Evolutionary conservation across 2,797 vertebrate species (phyloP), one percentile per base, ranked within the genome.

Genomic region (Coregonus ussuriensis): DNA sequence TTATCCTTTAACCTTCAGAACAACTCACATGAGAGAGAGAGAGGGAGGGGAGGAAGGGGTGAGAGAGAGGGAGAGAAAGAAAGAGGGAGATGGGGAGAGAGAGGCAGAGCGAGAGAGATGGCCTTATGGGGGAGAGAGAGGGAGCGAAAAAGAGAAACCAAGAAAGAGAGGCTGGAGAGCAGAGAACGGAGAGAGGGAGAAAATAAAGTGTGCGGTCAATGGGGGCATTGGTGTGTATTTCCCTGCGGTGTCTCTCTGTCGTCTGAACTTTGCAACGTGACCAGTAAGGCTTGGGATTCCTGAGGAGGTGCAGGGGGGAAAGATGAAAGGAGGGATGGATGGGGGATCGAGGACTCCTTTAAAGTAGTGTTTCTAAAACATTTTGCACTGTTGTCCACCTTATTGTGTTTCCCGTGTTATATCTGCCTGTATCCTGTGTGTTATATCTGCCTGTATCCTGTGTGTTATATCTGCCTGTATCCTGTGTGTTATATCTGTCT

Each of bases 1-100:
- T 92, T 94, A 91, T 94, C 75, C 83, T 15, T 3, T 63, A 82
- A 80, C 77, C 33, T n/a, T 86, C 81, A 87, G 76, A 86, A 74
- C 81, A 63, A 66, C 79, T 88, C 89, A 88, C 84, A 84, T 86
- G 85, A 67, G 81, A 14, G 29, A 29, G 1, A 14, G 25, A 33
- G 65, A 66, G 85, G 62, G 79, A 54, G 52, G 54, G 65, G 52
- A 77, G 41, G 31, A n/a, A 81, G 69, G 15, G 13, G 68, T 66
- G 85, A 88, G 85, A 31, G 15, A 4, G 14, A 25, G 31, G 11
- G 11, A 21, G 21, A 29, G 4, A 7, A 63, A 25, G 11, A 4
- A 4, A 14, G 54, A 56, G 15, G 6, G 54, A 56, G 54, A 18
- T 18, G 53, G 53, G 18, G n/a, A n/a, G 18, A 56, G 5, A n/a